Evolutionary conservation across 2,888 invertebrate genomes (phyloP).

Genomic region (Oscheius sp.): DNA sequence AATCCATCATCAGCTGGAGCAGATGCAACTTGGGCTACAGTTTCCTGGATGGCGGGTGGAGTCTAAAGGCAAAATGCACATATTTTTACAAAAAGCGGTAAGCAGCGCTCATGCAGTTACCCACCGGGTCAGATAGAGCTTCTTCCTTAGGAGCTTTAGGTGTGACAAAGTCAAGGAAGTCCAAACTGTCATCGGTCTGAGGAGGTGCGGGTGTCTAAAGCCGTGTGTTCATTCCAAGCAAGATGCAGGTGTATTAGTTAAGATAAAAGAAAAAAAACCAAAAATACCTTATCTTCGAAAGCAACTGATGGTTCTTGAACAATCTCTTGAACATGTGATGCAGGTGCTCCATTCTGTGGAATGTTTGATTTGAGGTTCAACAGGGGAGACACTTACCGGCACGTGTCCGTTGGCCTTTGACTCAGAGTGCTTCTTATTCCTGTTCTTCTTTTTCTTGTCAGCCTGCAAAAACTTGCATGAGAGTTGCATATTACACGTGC

Average conservation of each 20-base stretch:
- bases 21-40: neutral
- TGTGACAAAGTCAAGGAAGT: conserved; percentile 41
- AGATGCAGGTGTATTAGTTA: neutral
- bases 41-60: too few species aligned
- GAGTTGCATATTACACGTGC: neutral
- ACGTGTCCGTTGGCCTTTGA: conserved; percentile 28
- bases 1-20: conserved; percentile 20
- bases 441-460: conserved; percentile 40
- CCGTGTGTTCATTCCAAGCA: neutral
- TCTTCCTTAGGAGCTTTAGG: conserved; percentile 30
- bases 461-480: conserved; percentile 9
- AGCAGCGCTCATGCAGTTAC: neutral
- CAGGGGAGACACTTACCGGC: neutral
- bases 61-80: neutral
- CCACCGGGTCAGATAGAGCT: neutral
- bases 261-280: neutral
- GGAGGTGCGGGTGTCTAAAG: conserved; percentile 16
- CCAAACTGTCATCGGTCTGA: conserved; percentile 35
- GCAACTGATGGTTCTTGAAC: conserved; percentile 1
- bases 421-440: conserved; percentile 48
- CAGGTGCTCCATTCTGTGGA: conserved; percentile 7
- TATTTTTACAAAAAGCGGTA: neutral
- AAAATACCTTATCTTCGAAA: conserved; percentile 8
- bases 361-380: neutral
- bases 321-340: neutral